phyloP scores from a whole-genome alignment of 2,797 vertebrate species.

The Schizopygopsis malacanthus region DNA sequence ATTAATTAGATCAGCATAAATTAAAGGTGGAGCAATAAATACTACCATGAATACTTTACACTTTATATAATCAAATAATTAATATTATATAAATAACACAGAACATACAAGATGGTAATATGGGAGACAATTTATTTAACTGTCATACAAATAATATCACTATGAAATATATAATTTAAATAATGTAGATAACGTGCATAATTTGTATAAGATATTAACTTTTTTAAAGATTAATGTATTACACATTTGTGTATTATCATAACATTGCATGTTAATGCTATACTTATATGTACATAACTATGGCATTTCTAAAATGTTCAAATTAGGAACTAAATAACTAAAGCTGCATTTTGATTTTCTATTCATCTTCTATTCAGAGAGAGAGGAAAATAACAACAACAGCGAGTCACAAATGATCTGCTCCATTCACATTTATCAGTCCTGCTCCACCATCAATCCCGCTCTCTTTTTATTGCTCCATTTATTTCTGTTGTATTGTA shows the following conservation, averaged over 20 bases:
- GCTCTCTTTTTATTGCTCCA: slow-evolving; percentile 13
- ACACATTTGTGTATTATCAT: background rate
- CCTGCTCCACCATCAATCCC: slow-evolving; percentile 17
- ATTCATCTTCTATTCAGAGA: background rate
- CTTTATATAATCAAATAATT: too few relatives aligned
- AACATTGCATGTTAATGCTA: background rate
- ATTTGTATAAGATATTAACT: too few relatives aligned
- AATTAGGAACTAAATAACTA: background rate
- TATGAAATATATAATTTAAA: background rate
- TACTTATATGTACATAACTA: background rate
- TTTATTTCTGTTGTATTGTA: slow-evolving; percentile 50
- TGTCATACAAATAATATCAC: background rate
- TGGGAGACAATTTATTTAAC: background rate
- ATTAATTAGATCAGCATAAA: background rate
- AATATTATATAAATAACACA: background rate
- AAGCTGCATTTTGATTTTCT: background rate
- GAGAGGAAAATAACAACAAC: background rate
- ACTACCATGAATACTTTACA: background rate
- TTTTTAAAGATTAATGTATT: too few relatives aligned
- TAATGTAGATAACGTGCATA: too few relatives aligned
- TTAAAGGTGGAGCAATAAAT: background rate
- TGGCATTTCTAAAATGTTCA: background rate
- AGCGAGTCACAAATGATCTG: background rate
- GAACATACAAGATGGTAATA: background rate
- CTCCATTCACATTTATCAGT: slow-evolving; percentile 36